Evolutionary conservation across 1,140 invertebrate species (phyloP).

Genomic region (Drosophila orena): DNA sequence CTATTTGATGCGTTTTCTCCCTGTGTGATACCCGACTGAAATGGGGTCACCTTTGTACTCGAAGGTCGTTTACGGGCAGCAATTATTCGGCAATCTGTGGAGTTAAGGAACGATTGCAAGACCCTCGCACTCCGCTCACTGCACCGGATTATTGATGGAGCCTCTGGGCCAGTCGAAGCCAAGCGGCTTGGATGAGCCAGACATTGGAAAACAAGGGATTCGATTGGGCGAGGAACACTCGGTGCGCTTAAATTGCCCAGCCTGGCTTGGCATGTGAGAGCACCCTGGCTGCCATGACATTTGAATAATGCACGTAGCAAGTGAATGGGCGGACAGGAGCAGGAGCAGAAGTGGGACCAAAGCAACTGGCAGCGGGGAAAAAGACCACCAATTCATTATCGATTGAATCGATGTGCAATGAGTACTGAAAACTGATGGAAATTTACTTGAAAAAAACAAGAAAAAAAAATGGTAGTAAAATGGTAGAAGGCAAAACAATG

Average conservation of each 20-base stretch:
- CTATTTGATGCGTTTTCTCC: neutral
- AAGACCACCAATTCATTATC: slow-evolving; percentile 67
- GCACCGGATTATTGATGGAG: slow-evolving; percentile 38
- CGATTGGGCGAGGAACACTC: slow-evolving; percentile 7
- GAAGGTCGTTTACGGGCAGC: slow-evolving; percentile 1
- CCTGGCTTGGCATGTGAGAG: slow-evolving; percentile 31
- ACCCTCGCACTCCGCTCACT: slow-evolving; percentile 3
- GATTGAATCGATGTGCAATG: slow-evolving; percentile 55
- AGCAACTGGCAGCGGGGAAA: neutral
- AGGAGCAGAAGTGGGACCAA: neutral
- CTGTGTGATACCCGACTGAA: neutral
- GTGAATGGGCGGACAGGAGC: slow-evolving; percentile 32
- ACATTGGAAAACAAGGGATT: slow-evolving; percentile 24
- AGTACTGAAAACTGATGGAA: slow-evolving; percentile 54
- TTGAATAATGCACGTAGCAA: slow-evolving; percentile 71
- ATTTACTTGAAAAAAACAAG: slow-evolving; percentile 31
- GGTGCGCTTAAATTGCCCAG: slow-evolving; percentile 32
- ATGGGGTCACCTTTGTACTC: slow-evolving; percentile 14
- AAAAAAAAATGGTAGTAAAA: neutral
- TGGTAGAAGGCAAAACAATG: slow-evolving; percentile 27
- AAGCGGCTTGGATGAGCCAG: slow-evolving; percentile 9
- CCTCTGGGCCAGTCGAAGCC: slow-evolving; percentile 22
- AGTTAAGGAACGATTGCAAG: neutral
- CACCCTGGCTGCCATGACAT: slow-evolving; percentile 47
- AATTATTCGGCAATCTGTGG: slow-evolving; percentile 18